Evolutionary conservation across 2,888 invertebrate genomes (phyloP).

Genomic region (Pheosia gnoma): DNA sequence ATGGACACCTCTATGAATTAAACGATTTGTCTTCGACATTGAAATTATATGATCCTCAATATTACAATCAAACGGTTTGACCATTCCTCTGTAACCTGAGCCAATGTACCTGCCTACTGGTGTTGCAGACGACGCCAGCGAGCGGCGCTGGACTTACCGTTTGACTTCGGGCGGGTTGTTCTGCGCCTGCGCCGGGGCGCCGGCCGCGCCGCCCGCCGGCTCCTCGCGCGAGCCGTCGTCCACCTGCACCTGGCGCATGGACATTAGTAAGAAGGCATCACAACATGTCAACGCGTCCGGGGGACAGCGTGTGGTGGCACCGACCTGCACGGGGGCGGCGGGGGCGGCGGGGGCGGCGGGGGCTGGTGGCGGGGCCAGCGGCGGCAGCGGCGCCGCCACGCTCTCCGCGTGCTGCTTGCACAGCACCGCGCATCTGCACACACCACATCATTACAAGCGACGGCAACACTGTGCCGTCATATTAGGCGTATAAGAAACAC

Average conservation of each 20-base stretch:
- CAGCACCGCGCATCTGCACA: slow-evolving; percentile 64
- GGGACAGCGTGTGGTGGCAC: background rate
- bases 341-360: slow-evolving; percentile 30
- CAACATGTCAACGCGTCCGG: too few relatives aligned
- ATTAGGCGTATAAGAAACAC: too few relatives aligned
- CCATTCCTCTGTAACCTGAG: background rate
- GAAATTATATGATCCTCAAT: slow-evolving; percentile 7
- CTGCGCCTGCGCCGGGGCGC: slow-evolving; percentile 31
- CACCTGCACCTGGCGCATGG: slow-evolving; percentile 43
- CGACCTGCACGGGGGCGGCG: slow-evolving; percentile 15
- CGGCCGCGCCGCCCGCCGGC: slow-evolving; percentile 29
- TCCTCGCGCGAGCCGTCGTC: slow-evolving; percentile 45
- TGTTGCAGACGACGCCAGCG: background rate
- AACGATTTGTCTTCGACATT: too few relatives aligned
- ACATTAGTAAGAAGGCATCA: background rate
- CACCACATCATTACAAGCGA: background rate
- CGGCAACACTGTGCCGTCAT: too few relatives aligned
- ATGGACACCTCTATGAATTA: too few relatives aligned
- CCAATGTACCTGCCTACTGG: background rate
- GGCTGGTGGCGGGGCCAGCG: slow-evolving; percentile 39
- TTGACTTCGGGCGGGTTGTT: slow-evolving; percentile 59
- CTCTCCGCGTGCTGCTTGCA: slow-evolving; percentile 71
- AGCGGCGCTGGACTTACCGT: slow-evolving; percentile 51
- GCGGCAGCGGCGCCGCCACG: slow-evolving; percentile 55
- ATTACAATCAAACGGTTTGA: slow-evolving; percentile 11